These are phyloP conservation scores for Atrichornis clamosus DNA, from an alignment of 2,113 vertebrate genomes.

Conservation along the genomic window DNA sequence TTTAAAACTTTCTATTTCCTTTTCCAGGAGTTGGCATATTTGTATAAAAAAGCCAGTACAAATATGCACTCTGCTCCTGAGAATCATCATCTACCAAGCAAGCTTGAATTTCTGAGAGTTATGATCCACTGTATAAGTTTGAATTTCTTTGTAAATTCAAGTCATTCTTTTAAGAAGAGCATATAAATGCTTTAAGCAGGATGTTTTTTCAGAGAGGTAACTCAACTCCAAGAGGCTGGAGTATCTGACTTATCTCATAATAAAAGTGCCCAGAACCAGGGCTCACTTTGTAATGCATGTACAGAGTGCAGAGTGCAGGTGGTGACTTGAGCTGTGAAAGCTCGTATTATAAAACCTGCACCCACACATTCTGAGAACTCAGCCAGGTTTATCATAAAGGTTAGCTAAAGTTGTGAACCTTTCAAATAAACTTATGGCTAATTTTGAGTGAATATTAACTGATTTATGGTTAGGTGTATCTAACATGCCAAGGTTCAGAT, in stretches of 20 bases:
- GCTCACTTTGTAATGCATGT: neutral
- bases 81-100: neutral
- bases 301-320: neutral
- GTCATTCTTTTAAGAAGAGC: neutral
- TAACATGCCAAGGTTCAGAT: neutral
- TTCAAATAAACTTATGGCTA: neutral
- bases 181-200: neutral
- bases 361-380: conserved; percentile 14
- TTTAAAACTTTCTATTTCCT: conserved; percentile 23
- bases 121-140: neutral
- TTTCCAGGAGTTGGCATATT: neutral
- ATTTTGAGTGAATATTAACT: conserved; percentile 18
- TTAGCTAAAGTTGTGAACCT: neutral
- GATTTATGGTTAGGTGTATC: neutral
- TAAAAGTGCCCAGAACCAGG: neutral
- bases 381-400: conserved; percentile 1
- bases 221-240: neutral
- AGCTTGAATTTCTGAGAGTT: neutral
- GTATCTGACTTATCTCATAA: neutral
- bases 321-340: neutral
- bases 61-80: neutral
- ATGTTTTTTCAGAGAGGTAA: neutral
- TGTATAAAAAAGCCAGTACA: neutral
- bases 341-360: neutral
- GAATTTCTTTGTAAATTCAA: conserved; percentile 12